Percentiles rank a stretch among this genome's conserved stretches.
These are phyloP conservation scores for Antigone vipio DNA, from an alignment of 2,113 vertebrate genomes.

Conservation along the genomic window DNA sequence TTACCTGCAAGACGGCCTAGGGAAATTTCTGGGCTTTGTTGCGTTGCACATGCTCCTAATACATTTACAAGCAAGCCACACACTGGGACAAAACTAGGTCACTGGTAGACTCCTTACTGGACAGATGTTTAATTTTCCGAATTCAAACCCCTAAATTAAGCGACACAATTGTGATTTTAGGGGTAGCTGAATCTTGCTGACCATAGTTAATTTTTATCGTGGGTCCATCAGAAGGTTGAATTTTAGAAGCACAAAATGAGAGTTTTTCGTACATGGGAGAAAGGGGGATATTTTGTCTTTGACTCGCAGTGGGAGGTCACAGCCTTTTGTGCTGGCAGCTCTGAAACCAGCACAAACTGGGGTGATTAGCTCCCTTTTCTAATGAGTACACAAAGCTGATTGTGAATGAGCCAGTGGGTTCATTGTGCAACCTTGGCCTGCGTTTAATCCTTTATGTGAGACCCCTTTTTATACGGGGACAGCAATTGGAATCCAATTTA, in stretches of 20 bases:
- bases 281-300: constrained; percentile 39
- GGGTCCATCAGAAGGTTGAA: neutral
- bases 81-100: constrained; percentile 58
- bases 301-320: constrained; percentile 48
- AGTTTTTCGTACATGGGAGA: neutral
- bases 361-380: constrained; percentile 65
- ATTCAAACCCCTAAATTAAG: neutral
- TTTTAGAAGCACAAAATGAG: constrained; percentile 14
- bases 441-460: constrained; percentile 63
- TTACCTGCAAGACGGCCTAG: neutral
- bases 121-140: constrained; percentile 35
- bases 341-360: constrained; percentile 54
- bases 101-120: constrained; percentile 9
- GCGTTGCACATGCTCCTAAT: neutral
- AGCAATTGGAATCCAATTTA: constrained; percentile 67
- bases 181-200: constrained; percentile 15
- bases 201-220: constrained; percentile 2
- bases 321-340: constrained; percentile 54
- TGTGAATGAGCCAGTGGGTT: constrained; percentile 66
- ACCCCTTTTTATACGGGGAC: constrained; percentile 38
- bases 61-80: constrained; percentile 40
- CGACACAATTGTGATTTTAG: neutral
- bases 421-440: constrained; percentile 63
- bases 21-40: neutral
- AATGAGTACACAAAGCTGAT: constrained; percentile 66